Evolutionary conservation across 2,797 vertebrate species (phyloP).

Genomic region (Xiphorhynchus erythropygius): DNA sequence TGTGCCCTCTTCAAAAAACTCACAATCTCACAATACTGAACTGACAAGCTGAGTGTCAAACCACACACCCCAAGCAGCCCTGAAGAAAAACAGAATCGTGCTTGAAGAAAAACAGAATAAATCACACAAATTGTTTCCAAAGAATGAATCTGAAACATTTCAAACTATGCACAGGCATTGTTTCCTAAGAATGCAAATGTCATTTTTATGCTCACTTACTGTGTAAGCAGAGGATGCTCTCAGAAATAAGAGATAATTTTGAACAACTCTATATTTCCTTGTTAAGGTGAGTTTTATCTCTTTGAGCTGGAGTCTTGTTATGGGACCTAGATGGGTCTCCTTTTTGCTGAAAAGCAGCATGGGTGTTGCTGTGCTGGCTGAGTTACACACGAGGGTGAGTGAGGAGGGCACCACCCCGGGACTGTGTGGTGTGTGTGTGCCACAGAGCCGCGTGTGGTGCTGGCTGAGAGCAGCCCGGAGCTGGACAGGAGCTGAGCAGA

Average conservation of each 20-base stretch:
- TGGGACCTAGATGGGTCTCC: neutral
- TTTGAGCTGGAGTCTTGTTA: neutral
- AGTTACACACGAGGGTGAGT: neutral
- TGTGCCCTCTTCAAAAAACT: conserved; percentile 71
- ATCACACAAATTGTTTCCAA: conserved; percentile 59
- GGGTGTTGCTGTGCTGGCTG: neutral
- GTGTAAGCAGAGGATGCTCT: neutral
- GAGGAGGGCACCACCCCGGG: neutral
- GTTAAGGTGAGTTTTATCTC: neutral
- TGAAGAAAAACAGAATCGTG: conserved; percentile 53
- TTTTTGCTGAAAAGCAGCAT: neutral
- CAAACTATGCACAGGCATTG: neutral
- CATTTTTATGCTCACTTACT: neutral
- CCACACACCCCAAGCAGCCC: conserved; percentile 60
- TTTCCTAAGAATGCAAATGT: neutral
- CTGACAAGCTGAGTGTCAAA: conserved; percentile 57
- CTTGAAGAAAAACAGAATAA: conserved; percentile 61
- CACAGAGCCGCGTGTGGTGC: fast-evolving
- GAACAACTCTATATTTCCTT: neutral
- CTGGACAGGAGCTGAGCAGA: neutral
- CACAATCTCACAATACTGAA: conserved; percentile 58
- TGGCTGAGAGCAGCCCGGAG: neutral
- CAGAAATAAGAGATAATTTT: neutral
- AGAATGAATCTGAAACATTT: conserved; percentile 30
- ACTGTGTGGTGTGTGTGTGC: neutral